phyloP scores from a whole-genome alignment of 2,113 vertebrate species.

The Phoxinus phoxinus region DNA sequence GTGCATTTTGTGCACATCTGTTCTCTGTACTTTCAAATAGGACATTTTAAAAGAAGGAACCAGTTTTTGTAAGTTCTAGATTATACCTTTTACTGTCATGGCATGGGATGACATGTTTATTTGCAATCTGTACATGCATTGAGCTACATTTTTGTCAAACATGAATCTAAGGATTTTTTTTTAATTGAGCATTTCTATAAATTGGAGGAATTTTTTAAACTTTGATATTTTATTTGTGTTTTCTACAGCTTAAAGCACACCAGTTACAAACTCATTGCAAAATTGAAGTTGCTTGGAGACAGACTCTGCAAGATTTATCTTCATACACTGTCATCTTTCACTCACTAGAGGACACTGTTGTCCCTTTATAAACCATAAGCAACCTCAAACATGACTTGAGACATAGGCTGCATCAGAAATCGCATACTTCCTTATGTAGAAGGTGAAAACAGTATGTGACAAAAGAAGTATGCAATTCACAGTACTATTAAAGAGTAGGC shows the following conservation, averaged over 20 bases:
- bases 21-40: conserved; percentile 61
- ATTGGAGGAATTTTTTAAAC: neutral
- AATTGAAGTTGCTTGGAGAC: neutral
- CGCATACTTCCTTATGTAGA: no score
- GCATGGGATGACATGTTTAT: neutral
- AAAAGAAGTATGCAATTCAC: no score
- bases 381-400: neutral
- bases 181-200: neutral
- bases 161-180: neutral
- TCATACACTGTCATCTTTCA: neutral
- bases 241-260: neutral
- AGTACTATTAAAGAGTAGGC: no score
- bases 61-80: neutral
- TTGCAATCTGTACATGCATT: neutral
- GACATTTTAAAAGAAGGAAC: conserved; percentile 52
- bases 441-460: no score
- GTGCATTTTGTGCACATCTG: conserved; percentile 53
- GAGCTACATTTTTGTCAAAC: neutral
- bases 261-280: neutral
- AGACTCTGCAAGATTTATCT: neutral
- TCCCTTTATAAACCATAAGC: neutral
- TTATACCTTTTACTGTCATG: neutral
- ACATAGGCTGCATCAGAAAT: no score
- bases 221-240: neutral
- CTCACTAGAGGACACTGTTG: conserved; percentile 30